Conservation (phyloP, 2,888 invertebrate species). For the Drosophila tanythrix region DNA sequence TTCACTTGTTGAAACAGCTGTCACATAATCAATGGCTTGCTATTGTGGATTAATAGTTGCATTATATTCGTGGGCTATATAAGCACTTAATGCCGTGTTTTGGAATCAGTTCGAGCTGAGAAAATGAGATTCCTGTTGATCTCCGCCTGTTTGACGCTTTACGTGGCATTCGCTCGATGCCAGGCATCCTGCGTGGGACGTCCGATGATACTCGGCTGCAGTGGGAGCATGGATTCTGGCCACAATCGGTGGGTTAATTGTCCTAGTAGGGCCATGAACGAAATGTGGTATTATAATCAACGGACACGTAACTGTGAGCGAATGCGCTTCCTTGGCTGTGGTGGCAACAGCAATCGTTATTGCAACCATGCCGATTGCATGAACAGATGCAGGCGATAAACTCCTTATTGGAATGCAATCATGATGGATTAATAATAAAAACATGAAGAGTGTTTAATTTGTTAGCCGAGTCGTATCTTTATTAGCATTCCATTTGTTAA, state of each 20-base stretch:
- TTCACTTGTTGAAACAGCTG: constrained; percentile 1
- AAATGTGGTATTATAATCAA: constrained; percentile 15
- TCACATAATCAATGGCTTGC: not conserved
- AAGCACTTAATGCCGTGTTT: not conserved
- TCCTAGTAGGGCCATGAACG: not conserved
- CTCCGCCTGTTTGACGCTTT: not conserved
- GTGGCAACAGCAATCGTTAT: constrained; percentile 10
- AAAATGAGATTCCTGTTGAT: constrained; percentile 2
- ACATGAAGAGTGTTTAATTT: not conserved
- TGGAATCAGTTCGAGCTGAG: not conserved
- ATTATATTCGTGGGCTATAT: not conserved
- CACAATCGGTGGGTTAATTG: not conserved
- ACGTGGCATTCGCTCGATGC: not conserved
- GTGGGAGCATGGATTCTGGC: not conserved
- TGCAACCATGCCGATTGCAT: constrained; percentile 8
- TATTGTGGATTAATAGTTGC: not conserved
- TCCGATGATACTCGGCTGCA: not conserved
- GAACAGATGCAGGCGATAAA: not conserved
- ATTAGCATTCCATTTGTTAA: not conserved
- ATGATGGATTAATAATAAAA: not conserved
- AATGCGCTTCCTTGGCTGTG: constrained; percentile 12
- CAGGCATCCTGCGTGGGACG: not conserved
- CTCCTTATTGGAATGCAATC: not conserved
- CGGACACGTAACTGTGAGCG: not conserved
- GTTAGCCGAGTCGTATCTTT: not conserved